Evolutionary conservation across 1,140 invertebrate genomes (phyloP).

Genomic region (Drosophila mayri): DNA sequence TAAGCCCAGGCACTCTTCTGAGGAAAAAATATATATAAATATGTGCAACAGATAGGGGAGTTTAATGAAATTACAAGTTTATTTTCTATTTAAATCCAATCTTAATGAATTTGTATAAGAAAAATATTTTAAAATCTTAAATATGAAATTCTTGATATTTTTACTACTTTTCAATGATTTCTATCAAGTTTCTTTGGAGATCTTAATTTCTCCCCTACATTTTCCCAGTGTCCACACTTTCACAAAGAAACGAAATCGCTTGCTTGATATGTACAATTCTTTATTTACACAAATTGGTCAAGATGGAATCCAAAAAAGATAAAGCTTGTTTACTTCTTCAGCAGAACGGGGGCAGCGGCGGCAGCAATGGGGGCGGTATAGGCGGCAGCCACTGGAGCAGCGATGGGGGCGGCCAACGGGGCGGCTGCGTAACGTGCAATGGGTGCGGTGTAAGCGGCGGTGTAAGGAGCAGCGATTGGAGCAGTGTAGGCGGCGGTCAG

Average conservation of each 20-base stretch:
- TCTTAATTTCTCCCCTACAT: background rate
- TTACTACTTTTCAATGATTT: background rate
- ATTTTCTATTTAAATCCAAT: background rate
- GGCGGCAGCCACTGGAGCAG: conserved; percentile 53
- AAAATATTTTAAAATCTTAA: too few species aligned
- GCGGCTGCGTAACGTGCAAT: conserved; percentile 80
- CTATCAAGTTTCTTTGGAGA: too few species aligned
- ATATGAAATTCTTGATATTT: too few species aligned
- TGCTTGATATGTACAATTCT: conserved; percentile 43
- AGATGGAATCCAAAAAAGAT: conserved; percentile 23
- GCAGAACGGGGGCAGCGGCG: conserved; percentile 64
- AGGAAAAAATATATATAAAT: background rate
- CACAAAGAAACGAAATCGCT: background rate
- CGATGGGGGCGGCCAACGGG: conserved; percentile 78
- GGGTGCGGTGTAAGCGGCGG: conserved; percentile 59
- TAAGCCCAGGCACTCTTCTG: conserved; percentile 4
- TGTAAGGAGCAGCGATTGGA: conserved; percentile 71
- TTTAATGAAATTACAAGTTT: background rate
- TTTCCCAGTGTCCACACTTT: conserved; percentile 6
- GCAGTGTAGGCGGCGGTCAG: conserved; percentile 55
- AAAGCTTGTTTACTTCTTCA: conserved; percentile 63
- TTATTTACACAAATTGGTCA: conserved; percentile 70
- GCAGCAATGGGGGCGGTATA: conserved; percentile 60
- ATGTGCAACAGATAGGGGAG: background rate
- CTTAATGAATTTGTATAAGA: too few species aligned